Conservation (phyloP, 1,140 invertebrate species). For the Dendrolimus kikuchii region DNA sequence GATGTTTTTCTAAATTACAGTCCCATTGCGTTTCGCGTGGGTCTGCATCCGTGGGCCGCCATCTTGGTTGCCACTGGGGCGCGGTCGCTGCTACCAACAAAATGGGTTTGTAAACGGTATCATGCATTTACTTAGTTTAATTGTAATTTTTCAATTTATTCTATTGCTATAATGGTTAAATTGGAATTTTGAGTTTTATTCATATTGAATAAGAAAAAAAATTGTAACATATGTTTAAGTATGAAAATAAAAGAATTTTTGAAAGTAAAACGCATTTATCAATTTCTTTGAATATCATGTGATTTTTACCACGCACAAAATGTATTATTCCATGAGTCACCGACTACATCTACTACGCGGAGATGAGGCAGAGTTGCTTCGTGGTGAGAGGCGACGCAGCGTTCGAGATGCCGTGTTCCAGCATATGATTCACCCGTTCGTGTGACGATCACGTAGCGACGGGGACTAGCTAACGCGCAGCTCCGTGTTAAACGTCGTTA, state of each 20-base stretch:
- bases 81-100: conserved; percentile 51
- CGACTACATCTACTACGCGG: conserved; percentile 50
- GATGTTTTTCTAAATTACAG: conserved; percentile 71
- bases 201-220: conserved; percentile 65
- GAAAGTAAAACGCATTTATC: conserved; percentile 29
- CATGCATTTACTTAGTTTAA: conserved; percentile 62
- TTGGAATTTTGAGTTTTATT: conserved; percentile 62
- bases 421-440: conserved; percentile 15
- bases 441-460: conserved; percentile 11
- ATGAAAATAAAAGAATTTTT: conserved; percentile 60
- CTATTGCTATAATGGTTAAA: conserved; percentile 49
- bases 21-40: conserved; percentile 71
- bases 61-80: conserved; percentile 65
- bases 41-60: conserved; percentile 68
- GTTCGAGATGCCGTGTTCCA: conserved; percentile 14
- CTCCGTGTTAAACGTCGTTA: conserved; percentile 30
- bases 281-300: conserved; percentile 44
- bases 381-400: conserved; percentile 23
- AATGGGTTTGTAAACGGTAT: conserved; percentile 71
- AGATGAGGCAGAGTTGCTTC: conserved; percentile 27
- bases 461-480: conserved; percentile 13
- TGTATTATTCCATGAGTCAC: conserved; percentile 70
- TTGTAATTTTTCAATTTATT: conserved; percentile 56
- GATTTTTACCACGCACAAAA: conserved; percentile 53
- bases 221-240: conserved; percentile 71